Evolutionary conservation across 2,888 invertebrate genomes (phyloP).

Genomic region (Dolichopus griseipennis): DNA sequence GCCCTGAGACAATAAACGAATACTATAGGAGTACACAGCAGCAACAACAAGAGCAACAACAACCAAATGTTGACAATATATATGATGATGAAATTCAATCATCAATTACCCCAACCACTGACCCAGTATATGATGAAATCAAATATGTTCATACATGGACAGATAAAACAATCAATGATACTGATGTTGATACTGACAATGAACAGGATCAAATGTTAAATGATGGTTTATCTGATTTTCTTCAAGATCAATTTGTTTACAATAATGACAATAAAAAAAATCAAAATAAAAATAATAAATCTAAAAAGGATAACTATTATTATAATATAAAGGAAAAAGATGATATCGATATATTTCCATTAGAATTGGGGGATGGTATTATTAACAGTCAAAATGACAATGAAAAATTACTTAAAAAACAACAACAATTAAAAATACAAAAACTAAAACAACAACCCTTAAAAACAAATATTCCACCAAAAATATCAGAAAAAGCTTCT

Average conservation of each 20-base stretch:
- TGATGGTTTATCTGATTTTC: background rate
- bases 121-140: background rate
- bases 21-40: background rate
- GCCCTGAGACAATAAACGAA: slow-evolving; percentile 4
- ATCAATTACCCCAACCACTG: background rate
- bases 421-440: too few species aligned
- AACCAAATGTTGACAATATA: background rate
- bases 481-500: background rate
- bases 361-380: background rate
- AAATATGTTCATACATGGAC: background rate
- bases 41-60: background rate
- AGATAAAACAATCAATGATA: background rate
- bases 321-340: background rate
- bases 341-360: background rate
- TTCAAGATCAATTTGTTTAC: slow-evolving; percentile 4
- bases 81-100: background rate
- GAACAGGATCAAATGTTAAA: slow-evolving; percentile 4
- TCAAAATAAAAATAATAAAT: background rate
- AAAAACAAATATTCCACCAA: background rate
- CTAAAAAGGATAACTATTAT: background rate
- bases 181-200: background rate
- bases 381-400: background rate
- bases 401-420: background rate
- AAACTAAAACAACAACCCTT: background rate
- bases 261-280: background rate